Evolutionary conservation across 2,797 vertebrate species (phyloP).

Genomic region (Holocentrus rufus): DNA sequence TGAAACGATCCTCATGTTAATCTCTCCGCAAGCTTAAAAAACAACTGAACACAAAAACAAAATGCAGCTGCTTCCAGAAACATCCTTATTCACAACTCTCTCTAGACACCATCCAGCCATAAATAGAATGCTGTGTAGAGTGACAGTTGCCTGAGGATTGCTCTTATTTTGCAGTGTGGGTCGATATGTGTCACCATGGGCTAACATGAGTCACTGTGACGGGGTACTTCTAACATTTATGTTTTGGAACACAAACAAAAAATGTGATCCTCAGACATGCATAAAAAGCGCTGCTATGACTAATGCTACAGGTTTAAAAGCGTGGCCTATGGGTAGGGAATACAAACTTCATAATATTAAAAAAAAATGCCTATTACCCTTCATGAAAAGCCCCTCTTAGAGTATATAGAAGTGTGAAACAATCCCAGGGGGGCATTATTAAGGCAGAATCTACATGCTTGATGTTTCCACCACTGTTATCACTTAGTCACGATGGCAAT

Average conservation of each 20-base stretch:
- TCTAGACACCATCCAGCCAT: slow-evolving; percentile 18
- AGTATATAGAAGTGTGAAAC: not conserved
- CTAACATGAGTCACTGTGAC: slow-evolving; percentile 43
- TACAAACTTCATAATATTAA: not conserved
- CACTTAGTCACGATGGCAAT: slow-evolving; percentile 3
- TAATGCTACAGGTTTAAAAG: not conserved
- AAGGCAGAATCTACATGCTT: too few relatives aligned
- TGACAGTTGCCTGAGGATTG: slow-evolving; percentile 46
- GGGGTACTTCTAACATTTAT: slow-evolving; percentile 6
- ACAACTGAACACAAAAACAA: not conserved
- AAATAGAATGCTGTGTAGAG: slow-evolving; percentile 38
- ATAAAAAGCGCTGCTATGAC: not conserved
- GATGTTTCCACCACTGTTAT: not conserved
- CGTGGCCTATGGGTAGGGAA: not conserved
- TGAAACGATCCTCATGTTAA: not conserved
- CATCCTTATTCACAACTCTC: slow-evolving; percentile 11
- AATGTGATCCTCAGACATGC: slow-evolving; percentile 17
- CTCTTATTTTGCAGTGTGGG: slow-evolving; percentile 45
- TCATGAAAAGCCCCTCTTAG: not conserved
- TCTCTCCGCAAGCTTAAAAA: not conserved
- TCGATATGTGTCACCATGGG: slow-evolving; percentile 40
- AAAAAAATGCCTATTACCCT: not conserved
- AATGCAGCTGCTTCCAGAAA: not conserved
- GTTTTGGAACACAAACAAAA: slow-evolving; percentile 8
- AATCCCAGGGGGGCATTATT: not conserved